Percentiles rank a stretch among this genome's conserved stretches.
Evolutionary conservation across 2,797 vertebrate genomes (phyloP).

Genomic region (Xerus rutilus): DNA sequence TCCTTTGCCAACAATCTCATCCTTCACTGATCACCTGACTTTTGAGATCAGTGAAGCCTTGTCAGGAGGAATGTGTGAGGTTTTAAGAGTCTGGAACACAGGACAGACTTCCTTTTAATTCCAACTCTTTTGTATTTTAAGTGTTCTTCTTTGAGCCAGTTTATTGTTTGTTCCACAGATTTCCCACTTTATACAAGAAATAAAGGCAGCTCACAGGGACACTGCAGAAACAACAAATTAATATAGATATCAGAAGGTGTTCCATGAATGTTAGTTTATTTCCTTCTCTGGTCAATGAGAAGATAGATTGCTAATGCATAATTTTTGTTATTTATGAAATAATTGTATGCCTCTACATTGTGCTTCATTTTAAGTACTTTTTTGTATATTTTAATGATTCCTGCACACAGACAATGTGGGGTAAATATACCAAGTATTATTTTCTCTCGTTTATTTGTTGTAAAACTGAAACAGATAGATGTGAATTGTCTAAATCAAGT

Average conservation of each 20-base stretch:
- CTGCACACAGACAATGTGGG: neutral
- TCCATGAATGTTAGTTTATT: slow-evolving; percentile 16
- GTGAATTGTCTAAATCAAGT: neutral
- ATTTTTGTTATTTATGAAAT: neutral
- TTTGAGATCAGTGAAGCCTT: neutral
- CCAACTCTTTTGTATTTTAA: neutral
- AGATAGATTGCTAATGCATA: neutral
- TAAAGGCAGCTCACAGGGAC: neutral
- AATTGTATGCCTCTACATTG: neutral
- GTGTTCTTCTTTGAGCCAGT: neutral
- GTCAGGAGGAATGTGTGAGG: neutral
- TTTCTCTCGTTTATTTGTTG: neutral
- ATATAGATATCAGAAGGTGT: neutral
- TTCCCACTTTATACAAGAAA: slow-evolving; percentile 19
- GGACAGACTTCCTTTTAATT: neutral
- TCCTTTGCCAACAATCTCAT: neutral
- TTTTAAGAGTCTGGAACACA: neutral
- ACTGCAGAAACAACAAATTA: neutral
- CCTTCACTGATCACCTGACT: neutral
- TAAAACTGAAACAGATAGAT: slow-evolving; percentile 15
- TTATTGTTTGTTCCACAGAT: neutral
- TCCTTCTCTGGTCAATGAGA: neutral
- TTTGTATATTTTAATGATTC: slow-evolving; percentile 16
- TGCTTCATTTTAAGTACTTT: neutral
- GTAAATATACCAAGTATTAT: neutral